phyloP scores from a whole-genome alignment of 1,140 invertebrate species.

The Helicoverpa armigera region DNA sequence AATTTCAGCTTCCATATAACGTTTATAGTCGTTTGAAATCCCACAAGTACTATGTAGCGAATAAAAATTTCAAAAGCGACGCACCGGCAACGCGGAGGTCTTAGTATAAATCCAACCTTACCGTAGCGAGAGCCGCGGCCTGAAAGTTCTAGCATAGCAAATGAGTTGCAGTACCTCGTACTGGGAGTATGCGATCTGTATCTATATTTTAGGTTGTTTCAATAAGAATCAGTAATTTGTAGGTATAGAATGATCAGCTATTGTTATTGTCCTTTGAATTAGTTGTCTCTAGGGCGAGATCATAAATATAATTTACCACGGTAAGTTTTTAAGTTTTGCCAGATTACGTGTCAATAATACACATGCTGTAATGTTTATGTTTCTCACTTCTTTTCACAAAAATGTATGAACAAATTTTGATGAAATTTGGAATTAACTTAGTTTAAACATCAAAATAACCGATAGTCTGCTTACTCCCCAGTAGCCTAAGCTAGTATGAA shows the following conservation, averaged over 20 bases:
- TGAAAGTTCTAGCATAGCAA: conserved; percentile 54
- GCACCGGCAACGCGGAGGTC: conserved; percentile 17
- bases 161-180: conserved; percentile 46
- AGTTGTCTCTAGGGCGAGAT: too few relatives aligned
- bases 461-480: too few relatives aligned
- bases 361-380: too few relatives aligned
- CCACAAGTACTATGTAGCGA: conserved; percentile 46
- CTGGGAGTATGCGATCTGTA: background rate
- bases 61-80: conserved; percentile 54
- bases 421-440: too few relatives aligned
- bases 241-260: background rate
- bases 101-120: conserved; percentile 48
- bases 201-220: background rate
- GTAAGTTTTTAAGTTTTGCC: too few relatives aligned
- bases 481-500: too few relatives aligned
- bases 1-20: conserved; percentile 31
- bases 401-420: too few relatives aligned
- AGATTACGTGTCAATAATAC: too few relatives aligned
- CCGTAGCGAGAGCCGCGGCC: conserved; percentile 21
- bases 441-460: too few relatives aligned
- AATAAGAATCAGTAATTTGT: conserved; percentile 2
- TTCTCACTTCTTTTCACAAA: too few relatives aligned
- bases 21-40: conserved; percentile 40
- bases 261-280: too few relatives aligned
- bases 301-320: too few relatives aligned